Evolutionary conservation across 2,888 invertebrate genomes (phyloP).

Genomic region (Prionchulus punctatus): DNA sequence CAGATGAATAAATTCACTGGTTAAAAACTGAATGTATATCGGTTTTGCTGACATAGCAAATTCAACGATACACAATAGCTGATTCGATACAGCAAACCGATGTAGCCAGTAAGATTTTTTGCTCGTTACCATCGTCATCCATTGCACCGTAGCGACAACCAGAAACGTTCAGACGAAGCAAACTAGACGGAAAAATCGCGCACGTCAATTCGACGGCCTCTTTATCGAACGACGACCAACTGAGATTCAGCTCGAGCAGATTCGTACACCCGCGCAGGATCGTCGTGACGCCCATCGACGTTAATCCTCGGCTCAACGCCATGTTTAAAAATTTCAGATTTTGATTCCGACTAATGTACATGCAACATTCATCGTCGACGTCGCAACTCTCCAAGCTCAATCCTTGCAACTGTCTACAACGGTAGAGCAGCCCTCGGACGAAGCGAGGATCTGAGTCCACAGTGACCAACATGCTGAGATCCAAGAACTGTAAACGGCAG

Average conservation of each 20-base stretch:
- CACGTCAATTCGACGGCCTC: constrained; percentile 48
- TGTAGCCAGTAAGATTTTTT: too few relatives aligned
- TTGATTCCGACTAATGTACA: constrained; percentile 46
- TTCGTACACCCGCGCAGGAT: constrained; percentile 27
- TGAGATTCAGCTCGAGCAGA: constrained; percentile 49
- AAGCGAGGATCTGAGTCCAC: constrained; percentile 42
- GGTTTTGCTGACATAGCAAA: too few relatives aligned
- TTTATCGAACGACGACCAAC: constrained; percentile 56
- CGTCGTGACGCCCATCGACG: not conserved
- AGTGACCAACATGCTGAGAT: constrained; percentile 57
- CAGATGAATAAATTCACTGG: too few relatives aligned
- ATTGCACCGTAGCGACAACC: constrained; percentile 57
- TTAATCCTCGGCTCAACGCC: constrained; percentile 40
- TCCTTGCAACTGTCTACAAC: constrained; percentile 56
- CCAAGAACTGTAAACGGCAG: constrained; percentile 54
- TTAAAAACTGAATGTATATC: too few relatives aligned
- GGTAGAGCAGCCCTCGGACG: constrained; percentile 41
- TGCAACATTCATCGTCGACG: constrained; percentile 46
- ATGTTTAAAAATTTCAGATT: constrained; percentile 44
- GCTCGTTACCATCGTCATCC: constrained; percentile 49
- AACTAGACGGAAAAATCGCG: constrained; percentile 45
- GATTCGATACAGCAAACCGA: too few relatives aligned
- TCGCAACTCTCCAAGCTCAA: constrained; percentile 64
- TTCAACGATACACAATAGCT: too few relatives aligned
- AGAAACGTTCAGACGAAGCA: constrained; percentile 60